These are phyloP conservation scores for Atractosteus spatula DNA, from an alignment of 2,113 vertebrate genomes.

Conservation along the genomic window DNA sequence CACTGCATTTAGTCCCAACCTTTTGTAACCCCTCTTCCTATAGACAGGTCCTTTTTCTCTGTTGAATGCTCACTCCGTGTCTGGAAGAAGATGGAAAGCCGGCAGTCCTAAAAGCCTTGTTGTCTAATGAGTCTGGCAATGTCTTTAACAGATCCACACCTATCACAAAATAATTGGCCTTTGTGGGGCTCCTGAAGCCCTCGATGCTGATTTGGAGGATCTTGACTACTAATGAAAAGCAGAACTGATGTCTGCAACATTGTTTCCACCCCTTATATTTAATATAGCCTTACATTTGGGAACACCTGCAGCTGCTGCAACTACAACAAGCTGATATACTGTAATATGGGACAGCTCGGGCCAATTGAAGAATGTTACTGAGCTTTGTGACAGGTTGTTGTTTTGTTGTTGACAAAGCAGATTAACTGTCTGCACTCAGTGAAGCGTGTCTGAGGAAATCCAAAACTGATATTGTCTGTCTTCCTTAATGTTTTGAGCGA, in stretches of 20 bases:
- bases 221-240: conserved; percentile 79
- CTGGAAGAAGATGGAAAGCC: conserved; percentile 76
- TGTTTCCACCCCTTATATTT: conserved; percentile 71
- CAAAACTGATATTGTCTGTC: too few relatives aligned
- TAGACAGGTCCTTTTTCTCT: conserved; percentile 62
- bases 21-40: conserved; percentile 75
- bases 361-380: not conserved
- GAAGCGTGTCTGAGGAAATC: too few relatives aligned
- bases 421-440: not conserved
- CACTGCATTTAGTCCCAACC: conserved; percentile 62
- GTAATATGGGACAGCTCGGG: conserved; percentile 44
- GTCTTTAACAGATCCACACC: conserved; percentile 69
- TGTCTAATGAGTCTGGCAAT: conserved; percentile 19
- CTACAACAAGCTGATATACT: conserved; percentile 72
- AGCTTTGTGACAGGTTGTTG: not conserved
- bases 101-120: conserved; percentile 39
- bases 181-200: conserved; percentile 65
- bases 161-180: conserved; percentile 72
- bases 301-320: conserved; percentile 74
- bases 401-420: not conserved
- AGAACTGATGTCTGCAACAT: conserved; percentile 72
- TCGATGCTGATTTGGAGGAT: conserved; percentile 76
- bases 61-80: conserved; percentile 73
- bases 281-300: conserved; percentile 74
- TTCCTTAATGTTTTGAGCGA: too few relatives aligned